Evolutionary conservation across 2,888 invertebrate species (phyloP).

Genomic region (Macrosoma leucophasiata): DNA sequence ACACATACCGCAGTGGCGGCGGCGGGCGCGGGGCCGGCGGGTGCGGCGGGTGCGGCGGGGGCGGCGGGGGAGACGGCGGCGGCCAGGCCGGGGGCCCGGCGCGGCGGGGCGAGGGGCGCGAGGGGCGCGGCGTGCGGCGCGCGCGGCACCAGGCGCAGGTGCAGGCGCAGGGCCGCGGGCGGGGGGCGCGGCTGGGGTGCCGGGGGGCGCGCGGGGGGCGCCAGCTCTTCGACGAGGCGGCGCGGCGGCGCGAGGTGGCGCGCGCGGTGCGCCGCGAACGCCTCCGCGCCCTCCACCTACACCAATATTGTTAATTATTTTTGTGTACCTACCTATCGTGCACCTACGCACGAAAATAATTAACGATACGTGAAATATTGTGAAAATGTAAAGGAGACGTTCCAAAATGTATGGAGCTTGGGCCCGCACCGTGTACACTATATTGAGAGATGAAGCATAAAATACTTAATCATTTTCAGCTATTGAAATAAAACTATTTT

Average conservation of each 20-base stretch:
- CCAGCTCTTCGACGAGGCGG: constrained; percentile 48
- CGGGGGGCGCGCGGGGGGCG: constrained; percentile 76
- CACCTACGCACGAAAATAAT: too few species aligned
- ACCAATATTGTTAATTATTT: too few species aligned
- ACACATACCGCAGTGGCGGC: constrained; percentile 83
- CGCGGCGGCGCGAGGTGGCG: constrained; percentile 82
- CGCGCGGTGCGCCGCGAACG: constrained; percentile 90
- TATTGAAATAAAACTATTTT: too few species aligned
- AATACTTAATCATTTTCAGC: too few species aligned
- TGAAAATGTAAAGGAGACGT: too few species aligned
- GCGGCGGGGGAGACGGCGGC: constrained; percentile 78
- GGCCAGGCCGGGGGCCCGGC: too few species aligned
- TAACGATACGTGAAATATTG: too few species aligned
- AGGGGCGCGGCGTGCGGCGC: constrained; percentile 33
- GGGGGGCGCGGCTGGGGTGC: constrained; percentile 80
- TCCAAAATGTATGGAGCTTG: too few species aligned
- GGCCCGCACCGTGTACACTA: too few species aligned
- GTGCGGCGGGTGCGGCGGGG: constrained; percentile 69
- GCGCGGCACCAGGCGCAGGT: constrained; percentile 37
- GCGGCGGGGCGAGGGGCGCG: constrained; percentile 38
- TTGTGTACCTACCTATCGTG: too few species aligned
- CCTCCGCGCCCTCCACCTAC: constrained; percentile 83
- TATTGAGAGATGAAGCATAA: too few species aligned
- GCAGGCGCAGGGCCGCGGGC: constrained; percentile 80
- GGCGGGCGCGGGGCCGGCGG: constrained; percentile 70